Evolutionary conservation across 2,797 vertebrate species (phyloP).

Genomic region (Crenuchus spilurus): DNA sequence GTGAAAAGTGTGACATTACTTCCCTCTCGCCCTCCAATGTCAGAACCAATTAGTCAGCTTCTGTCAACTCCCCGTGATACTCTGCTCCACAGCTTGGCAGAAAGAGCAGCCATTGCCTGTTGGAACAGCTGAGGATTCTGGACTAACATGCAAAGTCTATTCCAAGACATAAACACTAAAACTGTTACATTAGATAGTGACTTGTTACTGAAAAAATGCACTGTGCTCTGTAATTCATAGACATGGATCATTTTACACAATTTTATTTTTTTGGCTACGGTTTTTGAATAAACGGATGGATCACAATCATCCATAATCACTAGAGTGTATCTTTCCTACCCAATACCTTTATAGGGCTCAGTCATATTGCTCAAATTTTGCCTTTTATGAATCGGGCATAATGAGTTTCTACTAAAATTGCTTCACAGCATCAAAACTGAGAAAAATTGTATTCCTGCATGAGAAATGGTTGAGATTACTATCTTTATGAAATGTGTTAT

Average conservation of each 20-base stretch:
- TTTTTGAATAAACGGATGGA: neutral
- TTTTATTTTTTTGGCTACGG: neutral
- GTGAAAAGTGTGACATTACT: conserved; percentile 59
- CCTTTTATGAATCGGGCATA: too few relatives aligned
- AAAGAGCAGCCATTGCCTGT: conserved; percentile 37
- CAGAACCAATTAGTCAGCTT: conserved; percentile 73
- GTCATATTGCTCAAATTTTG: too few relatives aligned
- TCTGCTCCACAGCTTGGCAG: conserved; percentile 37
- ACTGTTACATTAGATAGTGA: conserved; percentile 36
- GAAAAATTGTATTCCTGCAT: too few relatives aligned
- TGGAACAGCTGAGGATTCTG: conserved; percentile 45
- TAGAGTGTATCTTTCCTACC: too few relatives aligned
- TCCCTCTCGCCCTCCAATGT: conserved; percentile 70
- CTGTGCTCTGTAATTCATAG: neutral
- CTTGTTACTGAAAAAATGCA: neutral
- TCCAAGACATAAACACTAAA: conserved; percentile 34
- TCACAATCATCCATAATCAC: neutral
- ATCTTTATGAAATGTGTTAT: too few relatives aligned
- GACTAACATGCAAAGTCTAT: conserved; percentile 17
- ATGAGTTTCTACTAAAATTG: too few relatives aligned
- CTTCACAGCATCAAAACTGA: too few relatives aligned
- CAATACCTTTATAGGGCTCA: too few relatives aligned
- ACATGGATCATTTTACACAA: neutral
- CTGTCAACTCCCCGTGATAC: conserved; percentile 56
- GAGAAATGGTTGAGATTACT: too few relatives aligned